A percentile compares a stretch with the other conserved stretches of the same genome.
Evolutionary conservation across 2,113 vertebrate species (phyloP).

Genomic region (Orientallactaga bullata): DNA sequence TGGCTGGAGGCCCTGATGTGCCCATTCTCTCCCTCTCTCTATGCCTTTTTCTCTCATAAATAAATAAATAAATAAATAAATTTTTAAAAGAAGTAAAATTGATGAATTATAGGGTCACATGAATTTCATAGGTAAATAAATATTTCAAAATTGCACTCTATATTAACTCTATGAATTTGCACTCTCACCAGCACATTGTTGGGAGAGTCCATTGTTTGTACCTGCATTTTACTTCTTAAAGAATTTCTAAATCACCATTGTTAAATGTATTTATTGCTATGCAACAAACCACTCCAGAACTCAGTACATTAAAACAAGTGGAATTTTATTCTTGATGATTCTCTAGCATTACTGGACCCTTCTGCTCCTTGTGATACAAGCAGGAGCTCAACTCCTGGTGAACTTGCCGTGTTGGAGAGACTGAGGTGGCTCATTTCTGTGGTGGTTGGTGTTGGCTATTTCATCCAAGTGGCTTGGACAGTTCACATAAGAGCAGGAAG

Average conservation of each 20-base stretch:
- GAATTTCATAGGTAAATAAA: background rate
- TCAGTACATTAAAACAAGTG: background rate
- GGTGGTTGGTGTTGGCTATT: background rate
- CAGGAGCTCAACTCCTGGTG: background rate
- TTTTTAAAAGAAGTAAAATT: slow-evolving; percentile 6
- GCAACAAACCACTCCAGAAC: background rate
- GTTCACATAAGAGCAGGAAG: background rate
- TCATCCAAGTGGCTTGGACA: background rate
- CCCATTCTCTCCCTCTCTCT: too few relatives aligned
- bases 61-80: too few relatives aligned
- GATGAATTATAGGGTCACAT: background rate
- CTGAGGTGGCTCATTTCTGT: background rate
- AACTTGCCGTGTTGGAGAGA: background rate
- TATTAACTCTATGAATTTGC: background rate
- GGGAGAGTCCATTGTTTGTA: background rate
- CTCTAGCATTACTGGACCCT: background rate
- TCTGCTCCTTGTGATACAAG: background rate
- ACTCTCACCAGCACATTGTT: background rate
- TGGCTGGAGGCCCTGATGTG: too few relatives aligned
- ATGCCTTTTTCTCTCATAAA: too few relatives aligned
- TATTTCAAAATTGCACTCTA: background rate
- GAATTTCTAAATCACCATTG: background rate
- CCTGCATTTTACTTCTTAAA: background rate
- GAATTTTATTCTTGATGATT: slow-evolving; percentile 4
- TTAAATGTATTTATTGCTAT: background rate